phyloP scores from a whole-genome alignment of 2,888 invertebrate species.

The Dasypolia templi region DNA sequence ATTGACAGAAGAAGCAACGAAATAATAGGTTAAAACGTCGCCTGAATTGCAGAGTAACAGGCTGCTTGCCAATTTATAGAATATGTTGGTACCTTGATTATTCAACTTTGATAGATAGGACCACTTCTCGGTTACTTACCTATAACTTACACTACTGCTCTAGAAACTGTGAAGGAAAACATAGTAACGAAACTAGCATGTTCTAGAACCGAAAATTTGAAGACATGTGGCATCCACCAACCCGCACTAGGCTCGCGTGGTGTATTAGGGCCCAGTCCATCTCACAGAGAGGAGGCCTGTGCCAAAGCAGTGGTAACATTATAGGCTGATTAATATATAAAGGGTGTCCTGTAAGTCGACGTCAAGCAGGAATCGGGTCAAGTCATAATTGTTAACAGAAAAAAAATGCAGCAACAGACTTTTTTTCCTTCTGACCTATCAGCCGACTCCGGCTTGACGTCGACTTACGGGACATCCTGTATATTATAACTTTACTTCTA shows the following conservation, averaged over 20 bases:
- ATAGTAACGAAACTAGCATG: neutral
- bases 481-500: too few relatives aligned
- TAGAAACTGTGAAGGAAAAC: neutral
- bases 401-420: too few relatives aligned
- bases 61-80: slow-evolving; percentile 4
- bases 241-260: neutral
- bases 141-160: neutral
- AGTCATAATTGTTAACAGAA: too few relatives aligned
- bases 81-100: too few relatives aligned
- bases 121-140: neutral
- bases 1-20: neutral
- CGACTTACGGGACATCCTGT: too few relatives aligned
- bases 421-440: too few relatives aligned
- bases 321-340: neutral
- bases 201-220: neutral
- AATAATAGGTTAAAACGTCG: slow-evolving; percentile 1
- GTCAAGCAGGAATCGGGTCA: too few relatives aligned
- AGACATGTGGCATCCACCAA: neutral
- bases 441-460: too few relatives aligned
- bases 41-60: slow-evolving; percentile 4
- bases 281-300: neutral
- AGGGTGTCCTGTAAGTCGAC: too few relatives aligned
- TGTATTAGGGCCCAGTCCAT: neutral
- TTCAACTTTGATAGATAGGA: neutral
- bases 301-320: neutral